Percentiles rank a stretch among this genome's conserved stretches.
Evolutionary conservation across 2,888 invertebrate species (phyloP).

Genomic region (Drosophila tripunctata): DNA sequence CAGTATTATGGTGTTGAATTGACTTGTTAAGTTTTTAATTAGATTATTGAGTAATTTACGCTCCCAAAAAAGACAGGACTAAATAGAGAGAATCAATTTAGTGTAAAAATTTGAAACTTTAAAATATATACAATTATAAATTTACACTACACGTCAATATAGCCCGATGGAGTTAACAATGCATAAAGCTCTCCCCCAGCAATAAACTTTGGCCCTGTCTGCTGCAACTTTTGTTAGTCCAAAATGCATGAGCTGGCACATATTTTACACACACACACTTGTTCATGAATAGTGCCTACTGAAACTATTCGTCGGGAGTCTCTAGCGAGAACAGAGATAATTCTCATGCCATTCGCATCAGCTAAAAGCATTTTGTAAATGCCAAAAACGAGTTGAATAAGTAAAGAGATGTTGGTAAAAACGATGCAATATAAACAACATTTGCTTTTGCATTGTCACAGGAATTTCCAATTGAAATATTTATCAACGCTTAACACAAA

Average conservation of each 20-base stretch:
- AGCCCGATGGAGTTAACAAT: background rate
- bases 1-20: background rate
- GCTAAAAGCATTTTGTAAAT: conserved; percentile 17
- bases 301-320: conserved; percentile 1
- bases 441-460: conserved; percentile 9
- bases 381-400: conserved; percentile 19
- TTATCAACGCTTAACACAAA: background rate
- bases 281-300: conserved; percentile 10
- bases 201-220: background rate
- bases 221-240: background rate
- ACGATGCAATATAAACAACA: background rate
- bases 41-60: background rate
- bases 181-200: background rate
- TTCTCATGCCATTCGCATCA: background rate
- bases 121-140: too few relatives aligned
- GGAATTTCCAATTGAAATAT: conserved; percentile 12
- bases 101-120: too few relatives aligned
- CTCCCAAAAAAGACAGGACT: background rate
- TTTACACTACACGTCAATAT: background rate
- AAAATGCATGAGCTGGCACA: conserved; percentile 4
- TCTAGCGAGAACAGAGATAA: conserved; percentile 5
- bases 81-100: background rate
- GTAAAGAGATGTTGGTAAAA: conserved; percentile 1
- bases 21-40: conserved; percentile 5
- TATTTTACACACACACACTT: conserved; percentile 3